These are phyloP conservation scores for Cyphomyrus plagiostoma DNA, from an alignment of 2,113 vertebrate genomes.

Conservation along the genomic window DNA sequence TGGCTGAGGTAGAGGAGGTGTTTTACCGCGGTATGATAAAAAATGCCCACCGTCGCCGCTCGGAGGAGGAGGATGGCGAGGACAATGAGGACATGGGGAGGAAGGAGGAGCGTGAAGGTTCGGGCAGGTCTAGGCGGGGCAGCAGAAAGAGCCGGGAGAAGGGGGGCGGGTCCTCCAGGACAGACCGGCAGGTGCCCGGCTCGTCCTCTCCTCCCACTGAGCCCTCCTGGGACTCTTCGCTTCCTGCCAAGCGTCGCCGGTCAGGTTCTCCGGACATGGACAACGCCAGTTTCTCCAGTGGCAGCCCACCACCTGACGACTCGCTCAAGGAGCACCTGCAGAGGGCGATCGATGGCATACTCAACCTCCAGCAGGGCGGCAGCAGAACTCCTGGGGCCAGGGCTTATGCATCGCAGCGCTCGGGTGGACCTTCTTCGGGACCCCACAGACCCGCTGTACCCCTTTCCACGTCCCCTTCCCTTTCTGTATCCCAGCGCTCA, in stretches of 20 bases:
- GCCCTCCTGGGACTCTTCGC: constrained; percentile 53
- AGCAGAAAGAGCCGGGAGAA: constrained; percentile 54
- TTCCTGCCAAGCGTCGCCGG: constrained; percentile 77
- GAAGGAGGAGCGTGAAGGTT: constrained; percentile 38
- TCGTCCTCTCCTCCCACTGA: constrained; percentile 54
- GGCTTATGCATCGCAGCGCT: constrained; percentile 40
- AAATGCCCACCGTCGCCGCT: constrained; percentile 46
- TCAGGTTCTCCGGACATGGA: constrained; percentile 83
- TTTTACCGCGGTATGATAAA: constrained; percentile 71
- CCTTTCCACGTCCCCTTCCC: constrained; percentile 64
- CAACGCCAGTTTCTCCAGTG: constrained; percentile 89
- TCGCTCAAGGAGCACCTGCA: constrained; percentile 85
- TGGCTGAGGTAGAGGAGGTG: constrained; percentile 71
- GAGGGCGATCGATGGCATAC: constrained; percentile 93
- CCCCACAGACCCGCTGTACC: constrained; percentile 60
- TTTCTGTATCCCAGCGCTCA: constrained; percentile 66
- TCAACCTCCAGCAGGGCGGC: constrained; percentile 84
- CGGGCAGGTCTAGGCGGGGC: constrained; percentile 47
- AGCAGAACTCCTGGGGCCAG: constrained; percentile 43
- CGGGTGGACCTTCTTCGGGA: constrained; percentile 46
- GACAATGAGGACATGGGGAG: constrained; percentile 40
- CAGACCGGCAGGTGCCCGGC: constrained; percentile 64
- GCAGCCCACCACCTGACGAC: constrained; percentile 83
- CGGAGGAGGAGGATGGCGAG: constrained; percentile 39
- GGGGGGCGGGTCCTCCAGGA: constrained; percentile 52